Percentiles rank a stretch among this genome's conserved stretches.
Conservation (phyloP, 2,797 vertebrate genomes). For the Liasis olivaceus region DNA sequence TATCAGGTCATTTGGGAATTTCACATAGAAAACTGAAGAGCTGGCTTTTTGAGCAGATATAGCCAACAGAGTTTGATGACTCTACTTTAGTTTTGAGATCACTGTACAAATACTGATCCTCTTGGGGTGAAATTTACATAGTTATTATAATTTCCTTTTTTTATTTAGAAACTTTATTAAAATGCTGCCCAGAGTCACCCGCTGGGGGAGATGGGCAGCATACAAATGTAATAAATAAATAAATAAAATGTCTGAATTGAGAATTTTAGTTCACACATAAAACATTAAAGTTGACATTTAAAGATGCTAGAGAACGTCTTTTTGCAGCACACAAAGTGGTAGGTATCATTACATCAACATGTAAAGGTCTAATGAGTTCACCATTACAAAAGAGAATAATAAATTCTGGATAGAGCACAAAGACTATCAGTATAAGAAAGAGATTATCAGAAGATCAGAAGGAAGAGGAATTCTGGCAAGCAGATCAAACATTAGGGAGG, state of each 20-base stretch:
- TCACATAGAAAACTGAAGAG: not conserved
- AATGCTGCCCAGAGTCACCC: not conserved
- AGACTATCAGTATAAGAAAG: not conserved
- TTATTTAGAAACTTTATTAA: not conserved
- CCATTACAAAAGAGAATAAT: accelerated
- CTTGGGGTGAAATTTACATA: not conserved
- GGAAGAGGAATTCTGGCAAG: not conserved
- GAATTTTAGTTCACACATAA: constrained; percentile 16
- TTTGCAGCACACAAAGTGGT: not conserved
- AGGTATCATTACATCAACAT: not conserved
- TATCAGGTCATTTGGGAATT: constrained; percentile 1
- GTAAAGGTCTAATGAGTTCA: constrained; percentile 3
- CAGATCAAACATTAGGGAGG: not conserved
- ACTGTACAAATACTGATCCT: not conserved
- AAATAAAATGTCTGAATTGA: too few species aligned
- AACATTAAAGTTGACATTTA: constrained; percentile 1
- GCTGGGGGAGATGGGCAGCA: too few species aligned
- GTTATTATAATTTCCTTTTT: not conserved
- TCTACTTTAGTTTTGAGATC: not conserved
- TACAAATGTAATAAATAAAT: too few species aligned
- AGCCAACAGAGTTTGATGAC: not conserved
- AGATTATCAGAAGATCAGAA: not conserved
- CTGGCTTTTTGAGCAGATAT: not conserved
- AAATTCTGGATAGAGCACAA: not conserved
- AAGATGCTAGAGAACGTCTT: not conserved